Percentiles rank a stretch among this genome's conserved stretches.
Conservation (phyloP, 1,140 invertebrate species). For the Oryctes rhinoceros region DNA sequence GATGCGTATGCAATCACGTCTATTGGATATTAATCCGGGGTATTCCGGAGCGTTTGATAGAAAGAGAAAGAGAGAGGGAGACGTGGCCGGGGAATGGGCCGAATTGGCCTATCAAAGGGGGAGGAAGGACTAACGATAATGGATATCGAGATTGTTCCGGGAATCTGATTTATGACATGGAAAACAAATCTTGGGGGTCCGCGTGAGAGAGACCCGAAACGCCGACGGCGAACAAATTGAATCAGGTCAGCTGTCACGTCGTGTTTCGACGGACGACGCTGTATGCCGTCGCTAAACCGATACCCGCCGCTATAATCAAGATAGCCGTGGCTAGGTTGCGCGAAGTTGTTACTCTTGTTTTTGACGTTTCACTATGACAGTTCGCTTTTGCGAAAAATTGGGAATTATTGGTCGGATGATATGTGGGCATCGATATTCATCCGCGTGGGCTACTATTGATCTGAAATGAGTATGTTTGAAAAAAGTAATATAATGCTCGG, state of each 20-base stretch:
- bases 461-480: too few relatives aligned
- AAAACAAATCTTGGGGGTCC: conserved; percentile 59
- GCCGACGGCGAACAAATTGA: conserved; percentile 55
- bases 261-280: conserved; percentile 41
- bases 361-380: too few relatives aligned
- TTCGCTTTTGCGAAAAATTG: too few relatives aligned
- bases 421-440: too few relatives aligned
- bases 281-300: too few relatives aligned
- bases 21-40: conserved; percentile 52
- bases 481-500: too few relatives aligned
- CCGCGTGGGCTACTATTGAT: too few relatives aligned
- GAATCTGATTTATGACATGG: conserved; percentile 60
- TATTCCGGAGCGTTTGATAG: neutral
- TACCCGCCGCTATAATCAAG: too few relatives aligned
- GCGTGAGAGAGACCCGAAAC: neutral
- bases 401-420: too few relatives aligned
- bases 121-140: conserved; percentile 57
- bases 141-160: conserved; percentile 58
- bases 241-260: conserved; percentile 58
- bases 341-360: too few relatives aligned
- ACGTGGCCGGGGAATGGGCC: too few relatives aligned
- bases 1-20: conserved; percentile 45
- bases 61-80: conserved; percentile 19
- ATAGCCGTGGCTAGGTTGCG: too few relatives aligned
- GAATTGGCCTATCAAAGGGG: conserved; percentile 35